Evolutionary conservation across 2,113 vertebrate species (phyloP).

Genomic region (Scolopax mira): DNA sequence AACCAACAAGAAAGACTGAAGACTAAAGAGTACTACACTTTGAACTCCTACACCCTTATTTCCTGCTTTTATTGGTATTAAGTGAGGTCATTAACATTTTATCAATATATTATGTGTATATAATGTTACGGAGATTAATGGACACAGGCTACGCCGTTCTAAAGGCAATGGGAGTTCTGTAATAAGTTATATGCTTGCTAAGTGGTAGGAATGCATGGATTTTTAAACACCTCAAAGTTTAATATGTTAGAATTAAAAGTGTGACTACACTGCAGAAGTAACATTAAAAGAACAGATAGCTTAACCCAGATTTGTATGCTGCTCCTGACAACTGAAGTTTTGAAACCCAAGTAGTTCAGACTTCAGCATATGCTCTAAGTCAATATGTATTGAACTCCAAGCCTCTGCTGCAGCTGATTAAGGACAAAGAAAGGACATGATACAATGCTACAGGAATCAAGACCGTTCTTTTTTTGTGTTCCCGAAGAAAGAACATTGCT

Average conservation of each 20-base stretch:
- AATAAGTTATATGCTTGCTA: not conserved
- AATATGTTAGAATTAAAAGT: constrained; percentile 17
- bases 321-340: constrained; percentile 23
- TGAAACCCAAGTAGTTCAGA: constrained; percentile 40
- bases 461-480: not conserved
- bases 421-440: constrained; percentile 8
- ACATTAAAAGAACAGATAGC: not conserved
- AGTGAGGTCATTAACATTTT: constrained; percentile 60
- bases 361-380: constrained; percentile 43
- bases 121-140: constrained; percentile 62
- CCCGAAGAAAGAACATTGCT: constrained; percentile 10
- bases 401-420: constrained; percentile 42
- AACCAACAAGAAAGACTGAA: constrained; percentile 11
- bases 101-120: constrained; percentile 58
- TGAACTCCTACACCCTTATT: constrained; percentile 49
- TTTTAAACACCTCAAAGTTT: constrained; percentile 47
- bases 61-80: constrained; percentile 55
- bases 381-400: constrained; percentile 50
- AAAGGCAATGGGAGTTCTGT: constrained; percentile 22
- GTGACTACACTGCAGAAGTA: constrained; percentile 22
- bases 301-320: constrained; percentile 49
- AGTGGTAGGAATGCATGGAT: not conserved
- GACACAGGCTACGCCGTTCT: not conserved
- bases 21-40: constrained; percentile 12
- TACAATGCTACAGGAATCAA: not conserved